Conservation (phyloP, 2,888 invertebrate genomes). For the Scaptomyza cyrtandrae region DNA sequence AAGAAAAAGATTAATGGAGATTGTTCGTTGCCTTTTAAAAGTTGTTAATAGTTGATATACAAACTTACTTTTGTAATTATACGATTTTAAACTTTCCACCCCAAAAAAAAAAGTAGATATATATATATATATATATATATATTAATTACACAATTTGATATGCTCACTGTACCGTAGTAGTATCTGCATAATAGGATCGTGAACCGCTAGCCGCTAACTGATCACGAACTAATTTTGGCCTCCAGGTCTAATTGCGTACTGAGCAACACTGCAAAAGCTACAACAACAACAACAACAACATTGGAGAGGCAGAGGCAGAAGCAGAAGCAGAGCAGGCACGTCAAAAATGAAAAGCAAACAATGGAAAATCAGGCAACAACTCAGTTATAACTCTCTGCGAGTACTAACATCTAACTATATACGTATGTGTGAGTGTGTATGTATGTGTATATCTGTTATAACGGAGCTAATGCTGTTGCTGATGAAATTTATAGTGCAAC, state of each 20-base stretch:
- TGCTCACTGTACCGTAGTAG: neutral
- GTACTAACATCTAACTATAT: neutral
- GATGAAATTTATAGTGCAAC: slow-evolving; percentile 56
- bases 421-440: no score
- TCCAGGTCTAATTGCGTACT: slow-evolving; percentile 59
- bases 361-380: slow-evolving; percentile 58
- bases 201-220: slow-evolving; percentile 64
- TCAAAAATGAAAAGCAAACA: slow-evolving; percentile 79
- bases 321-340: slow-evolving; percentile 47
- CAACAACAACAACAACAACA: neutral
- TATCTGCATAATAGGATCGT: slow-evolving; percentile 44
- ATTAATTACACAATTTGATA: slow-evolving; percentile 14
- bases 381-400: neutral
- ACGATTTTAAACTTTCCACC: neutral
- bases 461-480: slow-evolving; percentile 36
- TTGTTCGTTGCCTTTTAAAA: no score
- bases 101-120: neutral
- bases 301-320: slow-evolving; percentile 39
- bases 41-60: no score
- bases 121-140: no score
- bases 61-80: neutral
- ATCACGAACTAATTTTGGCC: slow-evolving; percentile 62
- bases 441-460: slow-evolving; percentile 23
- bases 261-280: neutral
- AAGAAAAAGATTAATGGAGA: no score